These are phyloP conservation scores for Micoletzkya japonica DNA, from an alignment of 2,888 invertebrate genomes.

Conservation along the genomic window DNA sequence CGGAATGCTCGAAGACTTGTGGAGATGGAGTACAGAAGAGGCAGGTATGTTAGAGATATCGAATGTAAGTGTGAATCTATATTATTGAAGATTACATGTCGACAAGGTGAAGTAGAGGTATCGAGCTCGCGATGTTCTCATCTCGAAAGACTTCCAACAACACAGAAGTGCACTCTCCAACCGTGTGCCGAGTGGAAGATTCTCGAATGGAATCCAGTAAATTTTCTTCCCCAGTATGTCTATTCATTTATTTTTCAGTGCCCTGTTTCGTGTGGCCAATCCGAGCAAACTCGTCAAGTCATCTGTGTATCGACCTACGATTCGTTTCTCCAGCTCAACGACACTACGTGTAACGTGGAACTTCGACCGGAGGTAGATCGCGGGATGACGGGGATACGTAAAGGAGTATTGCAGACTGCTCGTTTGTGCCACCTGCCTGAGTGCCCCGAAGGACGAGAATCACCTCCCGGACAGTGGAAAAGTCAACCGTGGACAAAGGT, in stretches of 20 bases:
- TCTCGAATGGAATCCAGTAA: slow-evolving; percentile 50
- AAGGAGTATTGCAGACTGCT: background rate
- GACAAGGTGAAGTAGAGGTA: slow-evolving; percentile 50
- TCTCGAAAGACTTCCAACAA: slow-evolving; percentile 45
- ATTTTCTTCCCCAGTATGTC: background rate
- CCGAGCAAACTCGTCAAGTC: slow-evolving; percentile 48
- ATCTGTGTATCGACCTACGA: slow-evolving; percentile 36
- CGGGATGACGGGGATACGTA: background rate
- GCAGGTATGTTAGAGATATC: slow-evolving; percentile 31
- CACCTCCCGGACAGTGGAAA: slow-evolving; percentile 22
- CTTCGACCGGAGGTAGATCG: slow-evolving; percentile 34
- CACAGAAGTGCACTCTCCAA: slow-evolving; percentile 43
- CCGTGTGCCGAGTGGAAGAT: slow-evolving; percentile 54
- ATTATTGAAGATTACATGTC: slow-evolving; percentile 41
- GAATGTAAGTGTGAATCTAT: background rate
- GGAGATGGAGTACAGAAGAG: slow-evolving; percentile 65
- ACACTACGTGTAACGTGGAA: slow-evolving; percentile 43
- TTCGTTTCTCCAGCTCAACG: slow-evolving; percentile 15
- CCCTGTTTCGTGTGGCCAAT: slow-evolving; percentile 55
- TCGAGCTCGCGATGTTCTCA: slow-evolving; percentile 52
- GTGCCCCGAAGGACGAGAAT: slow-evolving; percentile 11
- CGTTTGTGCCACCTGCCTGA: slow-evolving; percentile 5
- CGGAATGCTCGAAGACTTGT: slow-evolving; percentile 66
- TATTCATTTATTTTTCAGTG: slow-evolving; percentile 50
- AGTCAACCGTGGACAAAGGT: slow-evolving; percentile 20